phyloP scores from a whole-genome alignment of 2,888 invertebrate species.

The Phaedon cochleariae region DNA sequence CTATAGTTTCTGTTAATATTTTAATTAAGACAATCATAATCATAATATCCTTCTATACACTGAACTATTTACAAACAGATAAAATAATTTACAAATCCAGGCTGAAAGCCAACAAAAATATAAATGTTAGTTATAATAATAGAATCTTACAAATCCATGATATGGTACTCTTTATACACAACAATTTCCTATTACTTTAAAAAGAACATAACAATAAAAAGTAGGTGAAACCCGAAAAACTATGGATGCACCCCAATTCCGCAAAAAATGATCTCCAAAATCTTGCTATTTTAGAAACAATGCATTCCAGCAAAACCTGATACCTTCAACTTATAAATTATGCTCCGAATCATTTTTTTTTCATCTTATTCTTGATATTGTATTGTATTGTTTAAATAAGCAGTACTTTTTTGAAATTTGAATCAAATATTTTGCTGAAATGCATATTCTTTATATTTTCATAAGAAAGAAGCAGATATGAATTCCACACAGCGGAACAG shows the following conservation, averaged over 20 bases:
- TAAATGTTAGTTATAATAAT: slow-evolving; percentile 52
- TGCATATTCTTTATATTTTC: too few species aligned
- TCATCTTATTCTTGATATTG: too few species aligned
- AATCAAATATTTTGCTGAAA: too few species aligned
- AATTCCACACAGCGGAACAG: too few species aligned
- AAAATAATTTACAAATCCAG: slow-evolving; percentile 61
- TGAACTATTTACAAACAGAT: slow-evolving; percentile 65
- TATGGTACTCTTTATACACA: slow-evolving; percentile 62
- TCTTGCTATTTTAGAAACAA: too few species aligned
- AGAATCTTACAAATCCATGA: slow-evolving; percentile 60
- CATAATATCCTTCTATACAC: slow-evolving; percentile 64
- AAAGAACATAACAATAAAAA: slow-evolving; percentile 58
- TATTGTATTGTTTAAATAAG: too few species aligned
- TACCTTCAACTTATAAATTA: too few species aligned
- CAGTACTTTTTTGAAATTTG: too few species aligned
- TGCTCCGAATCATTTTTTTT: too few species aligned
- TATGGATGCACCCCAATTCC: slow-evolving; percentile 24
- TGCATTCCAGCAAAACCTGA: too few species aligned
- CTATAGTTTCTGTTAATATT: slow-evolving; percentile 62
- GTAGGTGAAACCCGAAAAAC: slow-evolving; percentile 48
- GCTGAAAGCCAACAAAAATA: slow-evolving; percentile 56
- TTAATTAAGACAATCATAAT: slow-evolving; percentile 65
- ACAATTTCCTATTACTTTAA: slow-evolving; percentile 55
- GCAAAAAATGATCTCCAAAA: neutral
- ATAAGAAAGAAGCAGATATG: too few species aligned